phyloP scores from a whole-genome alignment of 2,888 invertebrate genomes.

The Dione juno region DNA sequence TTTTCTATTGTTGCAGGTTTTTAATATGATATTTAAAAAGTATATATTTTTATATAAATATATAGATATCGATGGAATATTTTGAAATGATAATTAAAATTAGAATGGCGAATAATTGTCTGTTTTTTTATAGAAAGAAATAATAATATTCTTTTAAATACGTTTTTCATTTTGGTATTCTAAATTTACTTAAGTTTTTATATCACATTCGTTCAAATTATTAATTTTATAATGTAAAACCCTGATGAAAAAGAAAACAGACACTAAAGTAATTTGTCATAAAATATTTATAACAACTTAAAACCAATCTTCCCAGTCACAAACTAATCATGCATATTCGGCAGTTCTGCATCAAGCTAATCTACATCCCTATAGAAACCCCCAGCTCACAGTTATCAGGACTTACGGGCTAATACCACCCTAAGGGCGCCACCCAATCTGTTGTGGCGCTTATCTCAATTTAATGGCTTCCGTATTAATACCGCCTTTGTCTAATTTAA shows the following conservation, averaged over 20 bases:
- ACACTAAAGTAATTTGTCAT: too few species aligned
- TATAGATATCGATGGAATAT: too few species aligned
- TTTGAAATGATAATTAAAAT: too few species aligned
- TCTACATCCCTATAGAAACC: constrained; percentile 68
- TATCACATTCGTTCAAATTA: not conserved
- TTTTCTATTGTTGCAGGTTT: too few species aligned
- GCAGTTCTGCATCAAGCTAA: constrained; percentile 46
- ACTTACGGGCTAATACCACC: constrained; percentile 79
- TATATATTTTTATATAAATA: too few species aligned
- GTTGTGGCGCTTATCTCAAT: constrained; percentile 81
- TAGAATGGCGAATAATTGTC: too few species aligned
- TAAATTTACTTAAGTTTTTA: not conserved
- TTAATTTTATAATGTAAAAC: too few species aligned
- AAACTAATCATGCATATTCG: not conserved
- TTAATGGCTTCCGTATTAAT: constrained; percentile 83
- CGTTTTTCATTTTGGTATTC: not conserved
- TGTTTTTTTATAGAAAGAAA: too few species aligned
- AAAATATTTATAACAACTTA: too few species aligned
- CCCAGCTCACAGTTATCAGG: constrained; percentile 78
- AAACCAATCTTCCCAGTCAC: too few species aligned
- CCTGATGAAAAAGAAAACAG: too few species aligned
- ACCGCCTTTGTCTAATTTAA: constrained; percentile 81
- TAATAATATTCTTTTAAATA: not conserved
- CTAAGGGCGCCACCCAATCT: constrained; percentile 80
- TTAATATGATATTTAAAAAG: too few species aligned